Evolutionary conservation across 2,888 invertebrate species (phyloP), one percentile per base, ranked within the genome.

Genomic region (Sphaerophoria taeniata): DNA sequence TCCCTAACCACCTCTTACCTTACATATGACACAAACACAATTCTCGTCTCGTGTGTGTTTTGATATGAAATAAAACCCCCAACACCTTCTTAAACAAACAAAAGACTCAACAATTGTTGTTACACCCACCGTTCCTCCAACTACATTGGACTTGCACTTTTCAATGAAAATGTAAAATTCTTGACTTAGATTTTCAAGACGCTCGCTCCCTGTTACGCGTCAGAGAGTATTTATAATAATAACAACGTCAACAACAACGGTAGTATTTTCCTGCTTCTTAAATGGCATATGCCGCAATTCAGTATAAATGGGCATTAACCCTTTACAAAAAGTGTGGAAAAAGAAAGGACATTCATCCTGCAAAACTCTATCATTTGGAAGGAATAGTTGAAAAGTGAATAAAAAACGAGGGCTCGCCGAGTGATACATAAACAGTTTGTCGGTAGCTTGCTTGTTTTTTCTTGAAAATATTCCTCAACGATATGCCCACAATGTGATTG

Each of bases 271-370:
- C 71, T 12, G 33, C 1, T n/a, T 34, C 16, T 14, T 24, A 60
- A 84, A 84, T 80, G 72, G 84, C 75, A 80, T 84, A 76, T 80
- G 72, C 80, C 75, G 53, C 67, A 63, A 74, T 79, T 65, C 75
- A 61, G 55, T n/a, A 65, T 71, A 75, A 84, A 84, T 84, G 84
- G 80, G 75, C 84, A 84, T 80, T 84, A 80, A 84, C 84, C 84
- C 75, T 60, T 24, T 24, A 24, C 24, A 65, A 72, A 72, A 65
- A 56, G 24, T 9, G 43, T 6, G 12, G 43, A 24, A 36, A 65
- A 34, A 33, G 14, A 60, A 36, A 65, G 70, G 63, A 74, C 83
- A 79, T 69, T 73, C 70, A 71, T 65, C 53, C 39, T 45, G 12
- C 36, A 51, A 14, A 58, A 43, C n/a, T 47, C 1, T 14, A 49